Percentiles rank a stretch among this genome's conserved stretches.
Evolutionary conservation across 1,140 invertebrate genomes (phyloP).

Genomic region (Tachypleus tridentatus): DNA sequence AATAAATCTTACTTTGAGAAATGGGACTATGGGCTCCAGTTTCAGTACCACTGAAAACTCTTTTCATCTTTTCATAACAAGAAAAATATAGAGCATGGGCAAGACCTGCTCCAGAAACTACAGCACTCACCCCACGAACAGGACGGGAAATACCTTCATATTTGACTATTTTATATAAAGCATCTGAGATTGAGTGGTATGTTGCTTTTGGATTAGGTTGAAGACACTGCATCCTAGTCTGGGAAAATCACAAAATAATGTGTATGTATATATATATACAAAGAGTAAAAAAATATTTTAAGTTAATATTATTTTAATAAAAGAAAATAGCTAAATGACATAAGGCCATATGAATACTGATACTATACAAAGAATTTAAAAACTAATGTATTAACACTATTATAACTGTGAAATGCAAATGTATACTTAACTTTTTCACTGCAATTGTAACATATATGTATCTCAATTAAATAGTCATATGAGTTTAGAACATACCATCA

Average conservation of each 20-base stretch:
- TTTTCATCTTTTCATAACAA: slow-evolving; percentile 89
- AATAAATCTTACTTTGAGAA: slow-evolving; percentile 49
- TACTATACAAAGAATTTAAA: too few relatives aligned
- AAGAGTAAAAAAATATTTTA: too few relatives aligned
- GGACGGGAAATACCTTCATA: slow-evolving; percentile 84
- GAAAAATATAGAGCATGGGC: slow-evolving; percentile 98
- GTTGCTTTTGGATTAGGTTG: slow-evolving; percentile 59
- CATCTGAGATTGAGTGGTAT: slow-evolving; percentile 56
- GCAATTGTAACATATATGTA: too few relatives aligned
- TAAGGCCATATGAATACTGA: too few relatives aligned
- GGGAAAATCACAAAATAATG: slow-evolving; percentile 32
- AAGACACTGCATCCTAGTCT: slow-evolving; percentile 94
- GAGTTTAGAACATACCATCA: too few relatives aligned
- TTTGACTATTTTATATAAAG: slow-evolving; percentile 71
- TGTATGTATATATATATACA: too few relatives aligned
- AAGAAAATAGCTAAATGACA: too few relatives aligned
- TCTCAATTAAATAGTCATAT: too few relatives aligned
- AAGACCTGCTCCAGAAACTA: slow-evolving; percentile 87
- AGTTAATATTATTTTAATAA: too few relatives aligned
- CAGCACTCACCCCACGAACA: slow-evolving; percentile 81
- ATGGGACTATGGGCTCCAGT: slow-evolving; percentile 42
- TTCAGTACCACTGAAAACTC: slow-evolving; percentile 44
- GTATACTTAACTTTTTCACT: too few relatives aligned
- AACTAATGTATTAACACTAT: too few relatives aligned
- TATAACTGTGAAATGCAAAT: too few relatives aligned